Evolutionary conservation across 2,113 vertebrate genomes (phyloP).

Genomic region (Burhinus oedicnemus): DNA sequence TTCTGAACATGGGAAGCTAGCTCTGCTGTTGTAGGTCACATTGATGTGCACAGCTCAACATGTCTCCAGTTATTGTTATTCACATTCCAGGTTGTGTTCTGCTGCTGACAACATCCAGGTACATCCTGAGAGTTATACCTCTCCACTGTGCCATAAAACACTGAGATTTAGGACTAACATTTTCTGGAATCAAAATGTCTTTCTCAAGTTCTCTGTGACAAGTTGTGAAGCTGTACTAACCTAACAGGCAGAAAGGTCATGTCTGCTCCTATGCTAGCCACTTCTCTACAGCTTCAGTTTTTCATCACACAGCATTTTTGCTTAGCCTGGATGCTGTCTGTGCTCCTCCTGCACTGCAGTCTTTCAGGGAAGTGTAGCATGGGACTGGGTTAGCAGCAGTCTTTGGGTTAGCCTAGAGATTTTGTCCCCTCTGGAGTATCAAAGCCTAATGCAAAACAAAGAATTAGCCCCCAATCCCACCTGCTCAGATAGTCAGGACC

Average conservation of each 20-base stretch:
- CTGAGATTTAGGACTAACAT: neutral
- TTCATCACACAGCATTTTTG: neutral
- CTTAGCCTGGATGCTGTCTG: neutral
- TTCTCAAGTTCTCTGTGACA: neutral
- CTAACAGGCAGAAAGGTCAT: neutral
- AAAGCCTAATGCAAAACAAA: neutral
- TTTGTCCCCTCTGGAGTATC: neutral
- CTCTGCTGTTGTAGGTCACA: neutral
- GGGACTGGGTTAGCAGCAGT: neutral
- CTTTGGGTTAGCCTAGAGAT: neutral
- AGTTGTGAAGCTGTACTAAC: neutral
- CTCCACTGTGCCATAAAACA: neutral
- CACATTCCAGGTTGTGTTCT: neutral
- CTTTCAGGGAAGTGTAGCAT: neutral
- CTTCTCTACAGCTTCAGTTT: neutral
- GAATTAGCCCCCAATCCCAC: neutral
- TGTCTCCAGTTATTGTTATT: neutral
- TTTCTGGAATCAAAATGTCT: neutral
- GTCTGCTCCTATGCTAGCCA: neutral
- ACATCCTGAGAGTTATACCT: neutral
- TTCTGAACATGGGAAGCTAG: neutral
- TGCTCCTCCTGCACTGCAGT: neutral
- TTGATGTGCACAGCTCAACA: neutral
- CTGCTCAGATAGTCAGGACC: neutral
- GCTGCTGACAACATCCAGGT: neutral